Percentiles rank a stretch among this genome's conserved stretches.
These are phyloP conservation scores for Oncopeltus fasciatus DNA, from an alignment of 1,140 invertebrate species.

Conservation along the genomic window DNA sequence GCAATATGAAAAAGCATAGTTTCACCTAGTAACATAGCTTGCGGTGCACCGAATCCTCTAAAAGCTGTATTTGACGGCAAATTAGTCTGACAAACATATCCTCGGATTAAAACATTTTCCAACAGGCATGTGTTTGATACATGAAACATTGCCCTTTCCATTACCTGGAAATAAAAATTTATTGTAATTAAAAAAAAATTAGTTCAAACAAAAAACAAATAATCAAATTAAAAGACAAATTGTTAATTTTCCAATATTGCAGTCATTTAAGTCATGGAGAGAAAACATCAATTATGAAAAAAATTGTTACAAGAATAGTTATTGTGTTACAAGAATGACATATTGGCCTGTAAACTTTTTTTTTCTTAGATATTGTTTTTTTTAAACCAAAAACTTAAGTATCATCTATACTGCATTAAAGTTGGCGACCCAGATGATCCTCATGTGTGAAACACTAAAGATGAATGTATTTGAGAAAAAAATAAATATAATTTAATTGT, in stretches of 20 bases:
- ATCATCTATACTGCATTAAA: too few species aligned
- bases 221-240: not conserved
- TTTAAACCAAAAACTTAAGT: too few species aligned
- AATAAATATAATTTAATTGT: too few species aligned
- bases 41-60: slow-evolving; percentile 78
- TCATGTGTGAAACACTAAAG: too few species aligned
- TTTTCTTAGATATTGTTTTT: too few species aligned
- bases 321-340: too few species aligned
- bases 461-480: too few species aligned
- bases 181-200: slow-evolving; percentile 5
- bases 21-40: slow-evolving; percentile 75
- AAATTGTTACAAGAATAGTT: too few species aligned
- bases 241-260: not conserved
- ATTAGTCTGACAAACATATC: slow-evolving; percentile 68
- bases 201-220: not conserved
- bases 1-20: slow-evolving; percentile 63
- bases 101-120: slow-evolving; percentile 47
- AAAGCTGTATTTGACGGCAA: slow-evolving; percentile 81
- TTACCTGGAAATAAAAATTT: slow-evolving; percentile 36
- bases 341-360: too few species aligned
- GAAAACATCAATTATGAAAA: too few species aligned
- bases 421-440: too few species aligned
- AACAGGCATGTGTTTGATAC: slow-evolving; percentile 65
- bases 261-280: too few species aligned
- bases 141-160: slow-evolving; percentile 65